phyloP scores from a whole-genome alignment of 2,888 invertebrate species.

The Boloria euphrosyne region DNA sequence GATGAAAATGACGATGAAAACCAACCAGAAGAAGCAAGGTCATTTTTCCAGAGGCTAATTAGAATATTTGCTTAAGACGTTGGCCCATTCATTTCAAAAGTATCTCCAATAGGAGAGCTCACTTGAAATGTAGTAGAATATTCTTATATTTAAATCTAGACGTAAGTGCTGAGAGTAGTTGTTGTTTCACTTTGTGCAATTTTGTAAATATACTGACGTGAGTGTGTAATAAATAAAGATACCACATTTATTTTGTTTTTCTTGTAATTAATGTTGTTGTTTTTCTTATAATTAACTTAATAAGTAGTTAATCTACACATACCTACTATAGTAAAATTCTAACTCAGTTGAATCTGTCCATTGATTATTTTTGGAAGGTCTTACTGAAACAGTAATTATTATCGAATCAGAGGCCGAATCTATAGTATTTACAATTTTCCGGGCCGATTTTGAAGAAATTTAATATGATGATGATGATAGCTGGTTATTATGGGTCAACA shows the following conservation, averaged over 20 bases:
- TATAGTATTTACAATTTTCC: not conserved
- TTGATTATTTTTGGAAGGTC: too few species aligned
- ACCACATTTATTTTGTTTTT: not conserved
- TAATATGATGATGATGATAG: too few species aligned
- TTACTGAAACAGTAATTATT: too few species aligned
- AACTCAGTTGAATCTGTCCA: too few species aligned
- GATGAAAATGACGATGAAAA: constrained; percentile 31
- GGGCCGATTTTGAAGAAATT: not conserved
- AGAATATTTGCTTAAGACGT: constrained; percentile 52
- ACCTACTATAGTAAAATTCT: too few species aligned
- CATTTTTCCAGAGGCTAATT: constrained; percentile 55
- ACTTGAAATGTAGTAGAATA: constrained; percentile 51
- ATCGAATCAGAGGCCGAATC: too few species aligned
- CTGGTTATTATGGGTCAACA: too few species aligned
- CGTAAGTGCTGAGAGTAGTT: constrained; percentile 42
- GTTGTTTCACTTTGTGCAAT: constrained; percentile 75
- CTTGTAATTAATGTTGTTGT: not conserved
- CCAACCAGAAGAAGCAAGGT: constrained; percentile 34
- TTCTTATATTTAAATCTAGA: constrained; percentile 39
- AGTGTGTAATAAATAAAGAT: constrained; percentile 43
- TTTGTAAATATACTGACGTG: constrained; percentile 70
- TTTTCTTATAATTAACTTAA: not conserved
- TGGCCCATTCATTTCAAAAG: constrained; percentile 48
- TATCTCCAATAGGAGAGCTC: constrained; percentile 55
- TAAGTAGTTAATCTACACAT: not conserved